Percentiles rank a stretch among this genome's conserved stretches.
Evolutionary conservation across 2,113 vertebrate species (phyloP).

Genomic region (Edolisoma coerulescens): DNA sequence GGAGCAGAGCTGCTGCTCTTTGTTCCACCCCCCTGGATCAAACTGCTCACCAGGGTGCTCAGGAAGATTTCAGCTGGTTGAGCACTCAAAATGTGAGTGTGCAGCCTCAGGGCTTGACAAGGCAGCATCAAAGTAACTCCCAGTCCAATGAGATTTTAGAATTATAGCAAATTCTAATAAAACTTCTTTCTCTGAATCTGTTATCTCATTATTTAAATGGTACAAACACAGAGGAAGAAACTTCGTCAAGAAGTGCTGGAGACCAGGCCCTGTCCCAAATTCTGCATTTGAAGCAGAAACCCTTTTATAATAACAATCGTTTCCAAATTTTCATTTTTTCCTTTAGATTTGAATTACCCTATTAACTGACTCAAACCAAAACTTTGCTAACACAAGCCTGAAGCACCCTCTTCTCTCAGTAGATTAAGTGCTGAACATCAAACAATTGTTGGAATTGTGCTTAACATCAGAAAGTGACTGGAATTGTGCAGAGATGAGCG

Average conservation of each 20-base stretch:
- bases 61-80: background rate
- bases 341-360: background rate
- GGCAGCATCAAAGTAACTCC: background rate
- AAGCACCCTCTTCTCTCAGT: background rate
- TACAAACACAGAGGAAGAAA: background rate
- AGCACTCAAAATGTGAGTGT: background rate
- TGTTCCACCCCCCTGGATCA: background rate
- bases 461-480: rapidly evolving
- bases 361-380: background rate
- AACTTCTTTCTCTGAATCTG: background rate
- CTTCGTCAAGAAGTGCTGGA: background rate
- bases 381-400: background rate
- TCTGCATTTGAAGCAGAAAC: background rate
- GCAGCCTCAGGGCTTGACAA: background rate
- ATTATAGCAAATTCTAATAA: too few species aligned
- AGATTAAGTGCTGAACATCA: background rate
- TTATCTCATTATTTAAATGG: background rate
- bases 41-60: rapidly evolving
- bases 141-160: background rate
- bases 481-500: background rate
- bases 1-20: background rate
- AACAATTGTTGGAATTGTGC: background rate
- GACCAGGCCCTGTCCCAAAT: background rate
- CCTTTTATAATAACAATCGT: background rate
- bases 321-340: background rate